Base-by-base conservation (phyloP, 1,140 invertebrate species). In the Lasioglossum baleicum region DNA sequence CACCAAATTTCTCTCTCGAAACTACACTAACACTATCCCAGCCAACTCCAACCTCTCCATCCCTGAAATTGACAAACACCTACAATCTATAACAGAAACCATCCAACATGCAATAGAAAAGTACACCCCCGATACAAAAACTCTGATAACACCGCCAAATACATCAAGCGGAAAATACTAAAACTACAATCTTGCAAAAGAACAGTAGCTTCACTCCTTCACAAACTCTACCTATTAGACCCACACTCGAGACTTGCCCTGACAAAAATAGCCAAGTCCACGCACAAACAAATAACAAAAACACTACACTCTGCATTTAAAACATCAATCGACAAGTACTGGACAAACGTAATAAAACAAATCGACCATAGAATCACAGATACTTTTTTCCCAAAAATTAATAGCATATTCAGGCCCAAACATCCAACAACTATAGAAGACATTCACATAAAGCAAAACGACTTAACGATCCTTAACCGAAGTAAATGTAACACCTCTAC, bases 191-290 rank as follows among this genome's bases (percentile, higher is more conserved):
- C 3, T 42, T 0, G 0, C 10, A 40, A 64, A 40, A 13, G 31
- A 0, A 1, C 11, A 0, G 0, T 40, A 20, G 63, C 42, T 3
- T 40, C 35, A 1, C 4, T 64, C 3, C 31, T 64, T 0, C 63
- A 64, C 17, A 3, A 42, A 0, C 13, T 64, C 0, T 35, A 40
- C 20, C 0, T 40, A 1, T 2, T 5, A 0, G 31, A 64, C 17
- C 63, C 63, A 0, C 0, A 4, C 11, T 20, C 5, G 0, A 40
- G 7, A 2, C 11, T 40, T 1, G 0, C 1, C 35, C 0, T 35
- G 1, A 20, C 31, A 15, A 40, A 64, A 15, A 35, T 17, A 64
- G 7, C n/a, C 42, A 44, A 64, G 42, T 5, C n/a, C 15, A 7
- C 6, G 2, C 31, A 20, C 5, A 64, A 42, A 40, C 0, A 17